Evolutionary conservation across 1,140 invertebrate genomes (phyloP).

Genomic region (Formica selysi): DNA sequence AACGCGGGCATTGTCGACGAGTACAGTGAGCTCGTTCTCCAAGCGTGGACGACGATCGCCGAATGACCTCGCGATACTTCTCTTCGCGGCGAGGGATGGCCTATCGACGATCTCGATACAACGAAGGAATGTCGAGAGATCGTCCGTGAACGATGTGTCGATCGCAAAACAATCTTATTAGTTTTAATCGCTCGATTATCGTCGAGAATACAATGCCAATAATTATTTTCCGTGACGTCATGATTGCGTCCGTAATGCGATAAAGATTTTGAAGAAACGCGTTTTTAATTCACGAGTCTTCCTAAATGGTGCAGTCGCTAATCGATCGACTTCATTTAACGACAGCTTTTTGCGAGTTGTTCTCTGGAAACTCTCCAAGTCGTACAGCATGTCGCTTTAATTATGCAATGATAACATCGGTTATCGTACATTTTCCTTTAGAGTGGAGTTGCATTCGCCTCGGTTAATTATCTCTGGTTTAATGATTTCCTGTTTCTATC

Average conservation of each 20-base stretch:
- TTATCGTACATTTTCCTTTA: constrained; percentile 3
- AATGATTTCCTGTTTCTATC: neutral
- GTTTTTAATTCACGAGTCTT: constrained; percentile 11
- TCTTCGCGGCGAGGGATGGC: constrained; percentile 1
- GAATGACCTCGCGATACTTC: constrained; percentile 33
- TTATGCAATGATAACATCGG: constrained; percentile 20
- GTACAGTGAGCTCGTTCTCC: constrained; percentile 33
- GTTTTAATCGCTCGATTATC: constrained; percentile 29
- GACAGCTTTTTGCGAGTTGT: neutral
- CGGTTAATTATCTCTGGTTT: neutral
- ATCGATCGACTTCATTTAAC: constrained; percentile 23
- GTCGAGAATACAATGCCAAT: neutral
- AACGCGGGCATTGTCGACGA: constrained; percentile 30
- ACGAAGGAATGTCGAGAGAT: neutral
- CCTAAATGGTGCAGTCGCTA: neutral
- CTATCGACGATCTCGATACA: constrained; percentile 44
- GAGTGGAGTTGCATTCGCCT: constrained; percentile 9
- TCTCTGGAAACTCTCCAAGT: neutral
- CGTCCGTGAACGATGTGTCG: constrained; percentile 9
- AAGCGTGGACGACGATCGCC: constrained; percentile 32
- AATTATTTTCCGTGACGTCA: constrained; percentile 36
- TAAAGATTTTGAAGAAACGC: constrained; percentile 3
- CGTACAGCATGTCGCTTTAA: constrained; percentile 13
- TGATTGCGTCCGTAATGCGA: constrained; percentile 4
- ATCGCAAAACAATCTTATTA: constrained; percentile 55